These are phyloP conservation scores for Aplysina aerophoba DNA, from an alignment of 37 sponge, comb jelly and placozoan genomes.

Conservation along the genomic window DNA sequence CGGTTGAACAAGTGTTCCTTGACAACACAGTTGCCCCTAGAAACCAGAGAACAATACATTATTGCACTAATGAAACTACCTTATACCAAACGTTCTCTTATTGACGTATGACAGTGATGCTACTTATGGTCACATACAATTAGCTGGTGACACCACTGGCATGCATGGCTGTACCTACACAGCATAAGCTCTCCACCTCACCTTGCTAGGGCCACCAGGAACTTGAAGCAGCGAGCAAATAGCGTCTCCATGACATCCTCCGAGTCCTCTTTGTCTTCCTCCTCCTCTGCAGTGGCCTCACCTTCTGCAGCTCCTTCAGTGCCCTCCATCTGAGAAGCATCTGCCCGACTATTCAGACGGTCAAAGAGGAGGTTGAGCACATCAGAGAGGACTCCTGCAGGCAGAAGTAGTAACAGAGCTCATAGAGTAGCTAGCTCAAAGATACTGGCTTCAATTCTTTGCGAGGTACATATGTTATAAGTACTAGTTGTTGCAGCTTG, in stretches of 20 bases:
- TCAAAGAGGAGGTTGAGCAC: constrained; percentile 28
- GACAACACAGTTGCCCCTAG: constrained; percentile 20
- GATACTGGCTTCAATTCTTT: too few species aligned
- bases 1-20: constrained; percentile 48
- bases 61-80: not conserved
- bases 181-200: not conserved
- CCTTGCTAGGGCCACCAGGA: constrained; percentile 26
- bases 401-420: not conserved
- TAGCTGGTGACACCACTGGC: too few species aligned
- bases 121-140: too few species aligned
- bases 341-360: not conserved
- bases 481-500: too few species aligned
- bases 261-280: not conserved
- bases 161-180: too few species aligned
- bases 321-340: too few species aligned
- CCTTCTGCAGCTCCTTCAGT: not conserved
- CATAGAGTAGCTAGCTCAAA: too few species aligned
- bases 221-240: constrained; percentile 13
- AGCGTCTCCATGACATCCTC: constrained; percentile 2
- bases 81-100: too few species aligned
- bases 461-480: too few species aligned
- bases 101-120: too few species aligned
- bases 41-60: not conserved
- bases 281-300: not conserved
- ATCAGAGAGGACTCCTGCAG: constrained; percentile 47